Percentiles rank a stretch among this genome's conserved stretches.
Evolutionary conservation across 2,888 invertebrate genomes (phyloP).

Genomic region (Eupeodes latifasciatus): DNA sequence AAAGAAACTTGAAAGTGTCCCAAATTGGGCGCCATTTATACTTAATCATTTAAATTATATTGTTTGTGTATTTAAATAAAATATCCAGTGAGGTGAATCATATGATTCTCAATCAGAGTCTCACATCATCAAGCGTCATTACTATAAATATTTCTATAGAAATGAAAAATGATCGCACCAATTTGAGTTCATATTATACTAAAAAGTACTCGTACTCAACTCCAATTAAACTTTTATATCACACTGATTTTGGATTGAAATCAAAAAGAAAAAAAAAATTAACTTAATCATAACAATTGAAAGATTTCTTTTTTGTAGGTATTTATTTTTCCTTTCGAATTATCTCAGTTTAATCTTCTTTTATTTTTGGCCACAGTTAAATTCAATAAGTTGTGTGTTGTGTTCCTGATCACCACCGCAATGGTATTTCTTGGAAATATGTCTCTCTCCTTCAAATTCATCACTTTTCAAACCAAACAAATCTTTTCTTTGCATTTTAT

Average conservation of each 20-base stretch:
- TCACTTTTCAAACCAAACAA: slow-evolving; percentile 49
- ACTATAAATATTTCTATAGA: slow-evolving; percentile 45
- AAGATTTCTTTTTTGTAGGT: neutral
- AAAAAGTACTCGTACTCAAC: slow-evolving; percentile 41
- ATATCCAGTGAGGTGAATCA: neutral
- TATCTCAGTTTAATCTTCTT: slow-evolving; percentile 59
- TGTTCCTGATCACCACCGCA: slow-evolving; percentile 20
- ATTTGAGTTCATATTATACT: slow-evolving; percentile 39
- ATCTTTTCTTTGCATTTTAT: slow-evolving; percentile 30
- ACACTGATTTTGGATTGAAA: neutral
- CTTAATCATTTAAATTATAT: too few species aligned
- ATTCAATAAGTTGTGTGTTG: neutral
- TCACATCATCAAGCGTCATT: slow-evolving; percentile 23
- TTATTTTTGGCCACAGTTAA: neutral
- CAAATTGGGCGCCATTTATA: too few species aligned
- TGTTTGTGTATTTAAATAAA: too few species aligned
- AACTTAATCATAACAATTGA: neutral
- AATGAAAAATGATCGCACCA: slow-evolving; percentile 56
- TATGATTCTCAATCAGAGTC: slow-evolving; percentile 20
- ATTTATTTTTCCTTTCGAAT: neutral
- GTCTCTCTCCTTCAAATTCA: slow-evolving; percentile 53
- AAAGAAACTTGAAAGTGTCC: too few species aligned
- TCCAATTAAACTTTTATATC: slow-evolving; percentile 20
- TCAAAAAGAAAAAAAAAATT: neutral
- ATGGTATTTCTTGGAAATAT: slow-evolving; percentile 56